Base-by-base conservation (phyloP, 53 echinoderm and acorn worm genomes). In the Hippasteria phrygiana region DNA sequence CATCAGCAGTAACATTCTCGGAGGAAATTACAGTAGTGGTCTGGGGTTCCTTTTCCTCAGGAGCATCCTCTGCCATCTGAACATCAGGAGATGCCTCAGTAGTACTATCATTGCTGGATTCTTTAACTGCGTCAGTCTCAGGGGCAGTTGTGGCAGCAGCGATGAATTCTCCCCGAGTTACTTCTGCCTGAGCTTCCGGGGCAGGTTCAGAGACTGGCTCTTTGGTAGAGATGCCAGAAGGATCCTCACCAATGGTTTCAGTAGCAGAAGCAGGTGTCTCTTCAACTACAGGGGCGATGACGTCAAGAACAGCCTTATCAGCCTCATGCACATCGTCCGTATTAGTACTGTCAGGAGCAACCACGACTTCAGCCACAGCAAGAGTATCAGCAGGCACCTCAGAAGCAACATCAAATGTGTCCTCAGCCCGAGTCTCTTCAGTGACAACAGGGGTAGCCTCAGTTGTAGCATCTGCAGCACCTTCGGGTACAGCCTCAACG, bases 381-480 rank as follows among this genome's bases (percentile, higher is more conserved):
- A 54, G 55, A 55, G 14, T 12, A 8, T 75, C 75, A 75, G 78
- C 24, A 35, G 78, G 78, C 35, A 78, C 78, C 36, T 78, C 59
- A 56, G 24, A 59, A 37, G 78, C 78, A 48, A 75, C 75, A 24
- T 75, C 53, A 73, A 73, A 73, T 9, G 31, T 29, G 7, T 75
- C 75, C 51, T 28, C 34, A 8, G 66, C 33, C 10, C 2, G 12
- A 7, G 66, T 32, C 33, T 72, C 72, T 13, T 16, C 11, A 39
- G 72, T 41, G 12, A 37, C 42, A 39, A 41, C 43, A 42, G 41
- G 2, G 20, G 24, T 42, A 13, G 17, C 55, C 42, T 80, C 80
- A 18, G 38, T 27, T n/a, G 45, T 29, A 32, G 26, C 67, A 32
- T 86, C 71, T 42, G 20, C 35, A 34, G 51, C n/a, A 12, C 28